phyloP scores from a whole-genome alignment of 2,113 vertebrate species.

The Todiramphus saurophagus region DNA sequence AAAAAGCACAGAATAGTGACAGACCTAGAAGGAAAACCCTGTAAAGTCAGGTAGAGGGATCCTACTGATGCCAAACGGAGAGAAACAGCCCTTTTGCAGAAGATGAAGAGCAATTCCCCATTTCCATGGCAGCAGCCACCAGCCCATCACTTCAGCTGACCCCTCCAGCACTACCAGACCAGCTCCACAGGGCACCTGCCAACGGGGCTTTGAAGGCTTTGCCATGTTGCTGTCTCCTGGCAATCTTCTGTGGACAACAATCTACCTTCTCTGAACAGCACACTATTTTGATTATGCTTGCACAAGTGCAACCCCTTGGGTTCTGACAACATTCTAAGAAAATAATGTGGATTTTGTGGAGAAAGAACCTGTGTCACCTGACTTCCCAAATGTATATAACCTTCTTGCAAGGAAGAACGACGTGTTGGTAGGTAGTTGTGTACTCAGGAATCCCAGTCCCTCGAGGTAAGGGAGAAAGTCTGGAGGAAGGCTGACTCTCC shows the following conservation, averaged over 20 bases:
- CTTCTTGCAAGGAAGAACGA: not conserved
- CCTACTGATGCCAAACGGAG: not conserved
- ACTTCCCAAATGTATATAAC: not conserved
- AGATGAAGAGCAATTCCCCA: not conserved
- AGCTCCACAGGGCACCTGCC: accelerated
- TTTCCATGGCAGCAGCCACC: not conserved
- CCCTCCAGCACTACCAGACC: not conserved
- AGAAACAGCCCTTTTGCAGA: not conserved
- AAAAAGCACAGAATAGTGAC: not conserved
- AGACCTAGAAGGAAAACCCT: not conserved
- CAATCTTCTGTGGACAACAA: not conserved
- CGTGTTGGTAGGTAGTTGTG: not conserved
- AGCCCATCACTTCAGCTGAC: not conserved
- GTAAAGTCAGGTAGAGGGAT: not conserved
- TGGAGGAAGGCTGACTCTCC: not conserved
- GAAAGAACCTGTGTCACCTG: not conserved
- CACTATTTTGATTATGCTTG: not conserved
- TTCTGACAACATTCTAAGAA: not conserved
- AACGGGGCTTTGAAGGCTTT: accelerated
- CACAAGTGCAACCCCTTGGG: not conserved
- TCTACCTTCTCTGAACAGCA: not conserved
- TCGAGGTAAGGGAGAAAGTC: not conserved
- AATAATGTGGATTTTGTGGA: not conserved
- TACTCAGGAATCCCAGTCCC: not conserved
- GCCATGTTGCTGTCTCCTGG: not conserved